Evolutionary conservation across 92 coral and sea anemone species (phyloP).

Genomic region (Pocillopora meandrina): DNA sequence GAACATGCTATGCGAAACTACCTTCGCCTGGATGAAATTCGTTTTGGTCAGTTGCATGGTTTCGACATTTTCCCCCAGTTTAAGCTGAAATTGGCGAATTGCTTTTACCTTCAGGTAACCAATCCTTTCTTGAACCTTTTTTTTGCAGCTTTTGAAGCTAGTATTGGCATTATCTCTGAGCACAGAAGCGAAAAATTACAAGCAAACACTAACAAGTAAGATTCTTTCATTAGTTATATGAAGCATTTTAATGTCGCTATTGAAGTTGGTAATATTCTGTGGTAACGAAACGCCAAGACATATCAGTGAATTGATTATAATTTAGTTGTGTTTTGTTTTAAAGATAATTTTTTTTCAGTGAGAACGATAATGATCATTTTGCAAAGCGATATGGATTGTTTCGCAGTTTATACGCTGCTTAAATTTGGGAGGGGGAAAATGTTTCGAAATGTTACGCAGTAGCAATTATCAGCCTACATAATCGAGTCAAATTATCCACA

Average conservation of each 20-base stretch:
- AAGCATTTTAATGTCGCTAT: not conserved
- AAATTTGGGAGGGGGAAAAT: not conserved
- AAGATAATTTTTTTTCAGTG: not conserved
- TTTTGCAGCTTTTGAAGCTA: slow-evolving; percentile 26
- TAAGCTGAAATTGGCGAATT: too few relatives aligned
- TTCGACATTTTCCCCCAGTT: not conserved
- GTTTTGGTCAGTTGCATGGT: slow-evolving; percentile 24
- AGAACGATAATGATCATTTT: not conserved
- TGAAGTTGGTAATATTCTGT: not conserved
- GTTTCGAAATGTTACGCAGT: not conserved
- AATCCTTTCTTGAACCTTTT: slow-evolving; percentile 8
- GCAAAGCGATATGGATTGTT: not conserved
- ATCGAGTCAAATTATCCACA: not conserved
- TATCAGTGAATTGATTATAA: not conserved
- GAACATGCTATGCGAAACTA: slow-evolving; percentile 2
- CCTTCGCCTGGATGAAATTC: not conserved
- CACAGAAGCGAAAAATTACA: not conserved
- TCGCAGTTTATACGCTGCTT: not conserved
- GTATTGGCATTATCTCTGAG: slow-evolving; percentile 11
- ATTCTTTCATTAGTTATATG: not conserved
- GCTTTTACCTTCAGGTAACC: not conserved
- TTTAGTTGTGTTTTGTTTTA: not conserved
- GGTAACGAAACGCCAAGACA: not conserved
- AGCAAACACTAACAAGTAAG: slow-evolving; percentile 20
- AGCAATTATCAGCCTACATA: not conserved